Evolutionary conservation across 2,797 vertebrate species (phyloP), one percentile per base, ranked within the genome.

Genomic region (Delichon dasypus): DNA sequence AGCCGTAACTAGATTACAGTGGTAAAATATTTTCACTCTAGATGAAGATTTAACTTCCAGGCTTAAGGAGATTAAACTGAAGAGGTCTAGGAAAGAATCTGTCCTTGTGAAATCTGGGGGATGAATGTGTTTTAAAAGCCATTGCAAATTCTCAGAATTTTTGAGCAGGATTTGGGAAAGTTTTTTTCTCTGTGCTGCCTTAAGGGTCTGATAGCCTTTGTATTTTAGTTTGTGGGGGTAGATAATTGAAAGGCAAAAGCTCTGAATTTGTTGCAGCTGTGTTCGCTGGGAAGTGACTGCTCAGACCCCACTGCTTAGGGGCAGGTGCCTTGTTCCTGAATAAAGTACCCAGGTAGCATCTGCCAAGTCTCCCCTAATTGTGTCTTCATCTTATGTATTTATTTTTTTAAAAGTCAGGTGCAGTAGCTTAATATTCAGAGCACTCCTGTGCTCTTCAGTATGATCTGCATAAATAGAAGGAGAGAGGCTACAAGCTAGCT

Each of bases 11-110:
- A 96, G 94, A 97, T 97, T 96, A 96, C 71, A 83, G 58, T 83
- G 94, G 95, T 95, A 95, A 97, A 97, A 96, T 96, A 93, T 95
- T 97, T 97, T 96, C 92, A 55, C 94, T 95, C 71, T 84, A 76
- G 89, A 95, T 95, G 92, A 93, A 96, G 85, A 91, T 94, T 96
- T 96, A 79, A 95, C 94, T 96, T 96, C 67, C 70, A 77, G 82
- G 64, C 53, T 96, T 94, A 93, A 93, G 68, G 92, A 96, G 96
- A 96, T 97, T 94, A 96, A 96, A 87, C 55, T 96, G 95, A 93
- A 96, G 96, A 90, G 95, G 92, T 91, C 81, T 78, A 65, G 65
- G 81, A 89, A 90, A 68, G 90, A 77, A 89, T 85, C 71, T 58
- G 45, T 94, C 88, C 82, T 57, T 88, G 61, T 90, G 79, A 93